Evolutionary conservation across 2,797 vertebrate genomes (phyloP).

Genomic region (Channa striata): DNA sequence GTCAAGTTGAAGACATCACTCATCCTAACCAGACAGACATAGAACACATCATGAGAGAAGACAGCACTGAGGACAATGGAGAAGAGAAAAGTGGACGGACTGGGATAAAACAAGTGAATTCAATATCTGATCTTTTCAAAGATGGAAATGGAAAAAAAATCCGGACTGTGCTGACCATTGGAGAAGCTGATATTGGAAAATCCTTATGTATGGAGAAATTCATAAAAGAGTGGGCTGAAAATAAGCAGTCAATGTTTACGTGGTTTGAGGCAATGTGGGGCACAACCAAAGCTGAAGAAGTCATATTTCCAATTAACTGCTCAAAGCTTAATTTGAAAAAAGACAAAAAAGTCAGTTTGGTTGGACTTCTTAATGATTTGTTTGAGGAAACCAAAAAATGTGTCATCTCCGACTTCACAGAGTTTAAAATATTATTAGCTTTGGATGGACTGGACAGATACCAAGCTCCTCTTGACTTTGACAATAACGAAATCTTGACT

Average conservation of each 20-base stretch:
- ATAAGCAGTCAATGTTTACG: accelerated
- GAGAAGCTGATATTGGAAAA: constrained; percentile 40
- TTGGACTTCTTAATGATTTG: constrained; percentile 38
- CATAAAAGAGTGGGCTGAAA: constrained; percentile 7
- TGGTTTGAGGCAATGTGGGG: accelerated
- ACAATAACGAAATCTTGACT: neutral
- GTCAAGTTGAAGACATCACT: accelerated
- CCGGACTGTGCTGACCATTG: constrained; percentile 47
- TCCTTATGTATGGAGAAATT: constrained; percentile 26
- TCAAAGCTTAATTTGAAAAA: neutral
- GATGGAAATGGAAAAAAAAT: accelerated
- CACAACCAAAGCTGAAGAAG: neutral
- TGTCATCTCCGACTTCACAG: constrained; percentile 2
- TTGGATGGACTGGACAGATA: constrained; percentile 46
- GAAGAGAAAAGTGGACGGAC: neutral
- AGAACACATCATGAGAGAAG: constrained; percentile 48
- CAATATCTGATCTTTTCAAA: constrained; percentile 32
- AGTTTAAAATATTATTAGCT: constrained; percentile 28
- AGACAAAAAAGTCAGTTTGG: neutral
- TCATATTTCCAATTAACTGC: constrained; percentile 29
- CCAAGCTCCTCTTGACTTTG: constrained; percentile 37
- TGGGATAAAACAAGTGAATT: accelerated
- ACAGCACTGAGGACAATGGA: neutral
- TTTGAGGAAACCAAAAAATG: constrained; percentile 4
- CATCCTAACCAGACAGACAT: constrained; percentile 40